These are phyloP conservation scores for Drosophila nigritarsus DNA, from an alignment of 2,888 invertebrate genomes.

Conservation along the genomic window DNA sequence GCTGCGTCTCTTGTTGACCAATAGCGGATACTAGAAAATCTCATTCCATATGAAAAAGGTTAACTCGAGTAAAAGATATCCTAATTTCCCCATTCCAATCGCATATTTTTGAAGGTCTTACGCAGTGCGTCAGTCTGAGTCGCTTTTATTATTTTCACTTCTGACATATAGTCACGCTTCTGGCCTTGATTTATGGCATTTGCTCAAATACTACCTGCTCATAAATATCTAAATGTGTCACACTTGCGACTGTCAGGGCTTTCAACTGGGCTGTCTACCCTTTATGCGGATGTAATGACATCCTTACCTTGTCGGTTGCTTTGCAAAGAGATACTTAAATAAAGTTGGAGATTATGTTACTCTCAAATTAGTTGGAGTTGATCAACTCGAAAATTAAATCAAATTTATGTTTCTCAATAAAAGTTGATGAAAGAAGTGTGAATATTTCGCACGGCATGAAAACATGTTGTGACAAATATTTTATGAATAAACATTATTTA, in stretches of 20 bases:
- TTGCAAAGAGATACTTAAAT: slow-evolving; percentile 5
- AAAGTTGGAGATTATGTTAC: slow-evolving; percentile 1
- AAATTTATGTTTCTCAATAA: neutral
- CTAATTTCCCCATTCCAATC: neutral
- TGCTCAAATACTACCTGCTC: slow-evolving; percentile 40
- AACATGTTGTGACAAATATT: neutral
- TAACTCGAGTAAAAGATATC: neutral
- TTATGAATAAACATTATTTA: neutral
- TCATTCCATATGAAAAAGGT: slow-evolving; percentile 36
- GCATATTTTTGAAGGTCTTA: slow-evolving; percentile 38
- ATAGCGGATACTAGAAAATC: neutral
- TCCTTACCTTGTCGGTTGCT: neutral
- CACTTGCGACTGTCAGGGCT: slow-evolving; percentile 25
- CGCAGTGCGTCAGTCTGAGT: slow-evolving; percentile 42
- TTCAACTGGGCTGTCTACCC: slow-evolving; percentile 14
- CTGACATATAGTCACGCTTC: slow-evolving; percentile 23
- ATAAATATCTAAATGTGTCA: slow-evolving; percentile 54
- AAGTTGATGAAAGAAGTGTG: accelerated
- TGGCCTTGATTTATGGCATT: slow-evolving; percentile 49
- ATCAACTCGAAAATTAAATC: neutral
- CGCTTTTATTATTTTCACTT: slow-evolving; percentile 26
- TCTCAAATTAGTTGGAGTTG: slow-evolving; percentile 1
- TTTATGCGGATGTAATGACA: slow-evolving; percentile 8
- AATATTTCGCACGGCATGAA: neutral
- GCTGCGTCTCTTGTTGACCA: slow-evolving; percentile 39